These are phyloP conservation scores for Australoheros facetus DNA, from an alignment of 2,797 vertebrate species.

Conservation along the genomic window DNA sequence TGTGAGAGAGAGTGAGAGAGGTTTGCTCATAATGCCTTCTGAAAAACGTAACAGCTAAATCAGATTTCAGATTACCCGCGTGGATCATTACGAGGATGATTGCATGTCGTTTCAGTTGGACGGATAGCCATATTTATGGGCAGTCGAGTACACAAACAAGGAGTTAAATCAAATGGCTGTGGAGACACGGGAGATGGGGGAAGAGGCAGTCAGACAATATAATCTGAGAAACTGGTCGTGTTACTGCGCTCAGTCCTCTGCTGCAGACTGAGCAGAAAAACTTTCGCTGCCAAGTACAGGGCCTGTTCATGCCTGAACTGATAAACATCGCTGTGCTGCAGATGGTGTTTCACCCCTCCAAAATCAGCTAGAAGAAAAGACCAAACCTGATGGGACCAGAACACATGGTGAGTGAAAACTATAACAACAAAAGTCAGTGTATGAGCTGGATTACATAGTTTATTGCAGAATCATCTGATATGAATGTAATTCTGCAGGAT, in stretches of 20 bases:
- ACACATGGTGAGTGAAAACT: background rate
- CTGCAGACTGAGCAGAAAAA: background rate
- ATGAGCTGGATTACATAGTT: background rate
- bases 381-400: background rate
- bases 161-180: background rate
- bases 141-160: background rate
- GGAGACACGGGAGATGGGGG: background rate
- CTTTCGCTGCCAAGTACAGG: background rate
- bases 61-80: background rate
- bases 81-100: background rate
- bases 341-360: background rate
- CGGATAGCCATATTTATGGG: background rate
- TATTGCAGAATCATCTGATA: background rate
- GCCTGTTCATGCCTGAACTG: background rate
- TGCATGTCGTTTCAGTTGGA: background rate
- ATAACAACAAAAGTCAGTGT: background rate
- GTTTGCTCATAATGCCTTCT: background rate
- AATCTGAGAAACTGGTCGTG: background rate
- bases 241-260: background rate
- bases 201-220: background rate
- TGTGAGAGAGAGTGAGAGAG: too few relatives aligned
- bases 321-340: background rate
- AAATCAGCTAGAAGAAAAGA: background rate
- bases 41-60: background rate
- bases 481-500: background rate